Conservation (phyloP, 2,797 vertebrate genomes). For the Syncerus caffer region DNA sequence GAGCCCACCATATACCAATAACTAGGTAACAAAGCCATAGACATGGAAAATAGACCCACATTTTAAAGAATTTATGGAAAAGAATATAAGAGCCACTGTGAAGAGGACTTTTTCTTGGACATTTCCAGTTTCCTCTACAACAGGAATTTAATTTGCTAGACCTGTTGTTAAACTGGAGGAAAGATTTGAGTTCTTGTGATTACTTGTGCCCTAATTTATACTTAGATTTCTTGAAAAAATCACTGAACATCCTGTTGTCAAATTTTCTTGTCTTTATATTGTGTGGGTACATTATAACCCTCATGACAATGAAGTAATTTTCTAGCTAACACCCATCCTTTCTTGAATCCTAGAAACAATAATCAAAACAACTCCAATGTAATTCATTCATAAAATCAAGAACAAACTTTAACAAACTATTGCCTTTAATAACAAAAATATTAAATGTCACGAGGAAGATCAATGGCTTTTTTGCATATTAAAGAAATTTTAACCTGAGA, state of each 20-base stretch:
- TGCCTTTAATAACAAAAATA: background rate
- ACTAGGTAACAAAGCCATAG: background rate
- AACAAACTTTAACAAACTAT: background rate
- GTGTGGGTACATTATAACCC: background rate
- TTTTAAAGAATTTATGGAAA: background rate
- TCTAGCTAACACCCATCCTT: background rate
- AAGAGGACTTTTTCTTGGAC: background rate
- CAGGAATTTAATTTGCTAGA: background rate
- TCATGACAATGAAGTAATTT: background rate
- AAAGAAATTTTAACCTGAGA: conserved; percentile 38
- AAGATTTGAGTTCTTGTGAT: background rate
- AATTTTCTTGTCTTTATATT: background rate
- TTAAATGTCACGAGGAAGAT: background rate
- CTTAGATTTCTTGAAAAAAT: background rate
- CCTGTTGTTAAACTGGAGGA: background rate
- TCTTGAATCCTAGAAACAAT: background rate
- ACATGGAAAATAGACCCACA: background rate
- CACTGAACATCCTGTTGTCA: background rate
- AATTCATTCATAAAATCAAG: conserved; percentile 37
- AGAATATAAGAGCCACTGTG: background rate
- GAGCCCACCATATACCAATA: background rate
- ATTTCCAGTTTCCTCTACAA: background rate
- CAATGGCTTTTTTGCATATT: background rate
- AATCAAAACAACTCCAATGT: background rate
- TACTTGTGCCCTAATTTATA: background rate